Percentiles rank a stretch among this genome's conserved stretches.
phyloP scores from a whole-genome alignment of 2,888 invertebrate species.

The Andrena chrysosceles region DNA sequence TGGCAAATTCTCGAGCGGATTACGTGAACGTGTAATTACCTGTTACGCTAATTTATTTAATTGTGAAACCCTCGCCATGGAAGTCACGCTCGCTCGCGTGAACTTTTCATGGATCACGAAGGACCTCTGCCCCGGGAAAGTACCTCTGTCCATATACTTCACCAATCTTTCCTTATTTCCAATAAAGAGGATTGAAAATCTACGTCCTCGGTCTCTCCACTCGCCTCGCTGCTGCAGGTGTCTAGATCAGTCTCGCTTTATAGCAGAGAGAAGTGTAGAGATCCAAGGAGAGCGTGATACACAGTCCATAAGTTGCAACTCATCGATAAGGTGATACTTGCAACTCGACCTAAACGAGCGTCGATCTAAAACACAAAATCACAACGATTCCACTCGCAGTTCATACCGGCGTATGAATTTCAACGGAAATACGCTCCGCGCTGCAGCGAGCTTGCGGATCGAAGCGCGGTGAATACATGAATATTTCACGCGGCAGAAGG shows the following conservation, averaged over 20 bases:
- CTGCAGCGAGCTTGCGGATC: background rate
- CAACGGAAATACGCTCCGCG: background rate
- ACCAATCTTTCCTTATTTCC: too few relatives aligned
- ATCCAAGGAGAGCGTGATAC: too few relatives aligned
- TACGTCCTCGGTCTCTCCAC: too few relatives aligned
- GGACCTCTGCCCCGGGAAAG: background rate
- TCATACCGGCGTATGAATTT: constrained; percentile 1
- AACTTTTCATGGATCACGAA: constrained; percentile 3
- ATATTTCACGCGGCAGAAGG: constrained; percentile 8
- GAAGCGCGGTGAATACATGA: constrained; percentile 16
- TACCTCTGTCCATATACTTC: background rate
- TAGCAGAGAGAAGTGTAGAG: too few relatives aligned
- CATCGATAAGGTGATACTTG: too few relatives aligned
- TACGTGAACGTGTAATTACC: constrained; percentile 64
- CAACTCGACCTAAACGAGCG: background rate
- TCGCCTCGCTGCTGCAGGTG: too few relatives aligned
- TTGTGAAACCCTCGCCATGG: constrained; percentile 43
- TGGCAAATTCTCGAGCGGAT: constrained; percentile 51
- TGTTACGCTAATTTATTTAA: constrained; percentile 61
- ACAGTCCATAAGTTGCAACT: too few relatives aligned
- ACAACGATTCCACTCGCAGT: background rate
- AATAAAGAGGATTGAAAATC: too few relatives aligned
- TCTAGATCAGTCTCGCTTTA: too few relatives aligned
- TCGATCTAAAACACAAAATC: background rate
- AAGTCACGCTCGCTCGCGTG: constrained; percentile 7